Percentiles rank a stretch among this genome's conserved stretches.
phyloP scores from a whole-genome alignment of 2,113 vertebrate species.

The Semicossyphus pulcher region DNA sequence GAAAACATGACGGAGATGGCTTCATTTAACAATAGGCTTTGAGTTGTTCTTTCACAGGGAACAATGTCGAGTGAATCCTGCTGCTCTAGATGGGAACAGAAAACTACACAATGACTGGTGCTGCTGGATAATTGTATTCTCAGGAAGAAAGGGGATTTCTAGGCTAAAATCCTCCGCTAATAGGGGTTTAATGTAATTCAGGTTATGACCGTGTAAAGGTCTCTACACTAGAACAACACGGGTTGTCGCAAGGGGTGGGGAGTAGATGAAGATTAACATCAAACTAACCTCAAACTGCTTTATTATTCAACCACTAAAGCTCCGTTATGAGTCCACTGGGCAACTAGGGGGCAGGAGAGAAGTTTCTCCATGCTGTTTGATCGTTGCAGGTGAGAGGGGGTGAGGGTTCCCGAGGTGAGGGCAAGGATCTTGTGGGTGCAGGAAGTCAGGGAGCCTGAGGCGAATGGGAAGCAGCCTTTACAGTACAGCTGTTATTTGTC shows the following conservation, averaged over 20 bases:
- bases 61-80: conserved; percentile 79
- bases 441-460: conserved; percentile 16
- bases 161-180: conserved; percentile 79
- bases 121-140: conserved; percentile 78
- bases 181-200: conserved; percentile 79
- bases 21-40: conserved; percentile 83
- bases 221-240: conserved; percentile 51
- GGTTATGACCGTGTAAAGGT: conserved; percentile 74
- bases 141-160: conserved; percentile 77
- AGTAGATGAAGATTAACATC: conserved; percentile 63
- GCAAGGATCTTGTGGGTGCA: conserved; percentile 1
- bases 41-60: conserved; percentile 77
- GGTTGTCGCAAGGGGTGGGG: conserved; percentile 38
- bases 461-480: conserved; percentile 22
- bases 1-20: conserved; percentile 81
- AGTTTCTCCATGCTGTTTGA: conserved; percentile 24
- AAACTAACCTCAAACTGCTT: conserved; percentile 58
- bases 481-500: neutral
- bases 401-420: conserved; percentile 10
- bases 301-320: conserved; percentile 47
- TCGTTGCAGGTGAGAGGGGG: conserved; percentile 13
- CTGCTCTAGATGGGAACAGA: conserved; percentile 71
- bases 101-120: conserved; percentile 73
- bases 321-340: conserved; percentile 34
- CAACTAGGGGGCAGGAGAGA: conserved; percentile 59